Conservation (phyloP, 2,888 invertebrate genomes). For the Epistrophe grossulariae region DNA sequence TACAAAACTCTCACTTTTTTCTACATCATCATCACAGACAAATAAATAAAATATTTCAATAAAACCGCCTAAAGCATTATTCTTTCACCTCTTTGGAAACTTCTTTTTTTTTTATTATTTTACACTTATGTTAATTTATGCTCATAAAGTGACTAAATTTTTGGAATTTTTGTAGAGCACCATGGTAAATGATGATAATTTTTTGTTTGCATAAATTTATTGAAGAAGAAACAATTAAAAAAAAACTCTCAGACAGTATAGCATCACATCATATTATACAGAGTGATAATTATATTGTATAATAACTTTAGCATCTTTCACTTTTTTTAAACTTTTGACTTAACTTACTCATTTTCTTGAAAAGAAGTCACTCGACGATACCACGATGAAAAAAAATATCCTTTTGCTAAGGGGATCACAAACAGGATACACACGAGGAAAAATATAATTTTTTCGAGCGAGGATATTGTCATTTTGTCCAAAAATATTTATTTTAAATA, state of each 20-base stretch:
- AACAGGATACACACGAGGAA: constrained; percentile 28
- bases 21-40: constrained; percentile 6
- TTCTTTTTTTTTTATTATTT: neutral
- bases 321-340: constrained; percentile 45
- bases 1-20: constrained; percentile 66
- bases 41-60: constrained; percentile 15
- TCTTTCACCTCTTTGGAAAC: constrained; percentile 39
- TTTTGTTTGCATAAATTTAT: constrained; percentile 39
- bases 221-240: constrained; percentile 16
- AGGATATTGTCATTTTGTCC: constrained; percentile 32
- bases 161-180: constrained; percentile 3
- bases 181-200: neutral
- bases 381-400: constrained; percentile 56
- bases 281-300: neutral
- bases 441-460: neutral
- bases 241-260: neutral
- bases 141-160: neutral
- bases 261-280: neutral
- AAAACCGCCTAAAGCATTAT: constrained; percentile 32
- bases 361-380: constrained; percentile 62
- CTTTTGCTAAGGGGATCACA: constrained; percentile 8
- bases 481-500: neutral
- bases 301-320: constrained; percentile 27
- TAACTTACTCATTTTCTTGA: constrained; percentile 68
- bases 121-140: neutral